These are phyloP conservation scores for Poecilobothrus nobilitatus DNA, from an alignment of 2,888 invertebrate genomes.

Conservation along the genomic window DNA sequence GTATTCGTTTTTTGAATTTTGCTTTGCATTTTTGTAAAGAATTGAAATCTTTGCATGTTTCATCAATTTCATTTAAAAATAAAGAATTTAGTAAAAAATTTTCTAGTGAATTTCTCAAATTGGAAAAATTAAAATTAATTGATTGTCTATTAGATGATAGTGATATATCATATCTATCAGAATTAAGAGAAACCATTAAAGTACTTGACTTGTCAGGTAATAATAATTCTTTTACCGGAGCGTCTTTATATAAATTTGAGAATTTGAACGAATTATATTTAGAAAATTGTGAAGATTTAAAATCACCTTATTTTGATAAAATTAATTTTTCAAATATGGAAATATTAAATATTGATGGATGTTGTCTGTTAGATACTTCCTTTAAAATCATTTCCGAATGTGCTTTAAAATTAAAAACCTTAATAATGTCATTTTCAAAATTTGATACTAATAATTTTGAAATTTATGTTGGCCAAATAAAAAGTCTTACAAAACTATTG, in stretches of 20 bases:
- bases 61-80: neutral
- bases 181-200: neutral
- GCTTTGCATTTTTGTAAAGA: neutral
- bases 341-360: neutral
- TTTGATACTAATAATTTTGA: neutral
- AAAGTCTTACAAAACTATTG: neutral
- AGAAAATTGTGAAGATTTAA: neutral
- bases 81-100: neutral
- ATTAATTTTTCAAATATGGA: neutral
- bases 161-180: neutral
- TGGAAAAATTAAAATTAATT: neutral
- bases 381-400: neutral
- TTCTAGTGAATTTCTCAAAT: neutral
- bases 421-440: neutral
- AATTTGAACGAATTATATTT: neutral
- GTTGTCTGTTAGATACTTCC: neutral
- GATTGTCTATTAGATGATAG: neutral
- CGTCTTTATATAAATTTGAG: neutral
- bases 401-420: neutral
- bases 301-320: neutral
- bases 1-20: neutral
- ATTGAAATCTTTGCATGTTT: neutral
- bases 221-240: conserved; percentile 4
- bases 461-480: neutral
- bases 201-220: neutral